Evolutionary conservation across 2,797 vertebrate genomes (phyloP), one percentile per base, ranked within the genome.

Genomic region (Balearica regulorum): DNA sequence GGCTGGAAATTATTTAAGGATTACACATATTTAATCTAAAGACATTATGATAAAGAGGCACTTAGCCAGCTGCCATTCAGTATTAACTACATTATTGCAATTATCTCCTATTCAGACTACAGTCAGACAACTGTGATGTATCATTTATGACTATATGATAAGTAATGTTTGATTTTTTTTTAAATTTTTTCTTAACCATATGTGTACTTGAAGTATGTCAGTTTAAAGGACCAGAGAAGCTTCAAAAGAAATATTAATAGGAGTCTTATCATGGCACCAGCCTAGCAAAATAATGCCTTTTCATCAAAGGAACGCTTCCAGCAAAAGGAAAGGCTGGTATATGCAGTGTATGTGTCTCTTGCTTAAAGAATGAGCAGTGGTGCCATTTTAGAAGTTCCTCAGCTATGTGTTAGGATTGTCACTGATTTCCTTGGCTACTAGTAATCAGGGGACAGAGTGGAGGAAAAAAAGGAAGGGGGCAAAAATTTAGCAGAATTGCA

Each of bases 191-290:
- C 66, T 89, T 89, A 90, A 71, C 33, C 9, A 4, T 72, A 26
- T 62, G 12, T 51, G 26, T 77, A 41, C 55, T 86, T 91, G 53
- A 92, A 83, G 26, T 70, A 37, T 51, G 13, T 89, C 41, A 87
- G 20, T 87, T 91, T 77, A 81, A 93, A 89, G 22, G n/a, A 92
- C 17, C 26, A 60, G 46, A 73, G 11, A 44, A 58, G 15, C 89
- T 94, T 93, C 49, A 91, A 91, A 93, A 81, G 61, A 95, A 81
- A 73, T 88, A 91, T 64, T 89, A 70, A 80, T 83, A 54, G 39
- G 26, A 78, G 18, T 1, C 0, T 71, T 92, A 85, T 62, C 70
- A 16, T 78, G 79, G 41, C 49, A 58, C 28, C 44, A 83, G 24
- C 28, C 37, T 83, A 85, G 75, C 37, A 91, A 87, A 77, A 80